A percentile compares a stretch with the other conserved stretches of the same genome.
Evolutionary conservation across 2,113 vertebrate species (phyloP).

Genomic region (Ctenodactylus gundi): DNA sequence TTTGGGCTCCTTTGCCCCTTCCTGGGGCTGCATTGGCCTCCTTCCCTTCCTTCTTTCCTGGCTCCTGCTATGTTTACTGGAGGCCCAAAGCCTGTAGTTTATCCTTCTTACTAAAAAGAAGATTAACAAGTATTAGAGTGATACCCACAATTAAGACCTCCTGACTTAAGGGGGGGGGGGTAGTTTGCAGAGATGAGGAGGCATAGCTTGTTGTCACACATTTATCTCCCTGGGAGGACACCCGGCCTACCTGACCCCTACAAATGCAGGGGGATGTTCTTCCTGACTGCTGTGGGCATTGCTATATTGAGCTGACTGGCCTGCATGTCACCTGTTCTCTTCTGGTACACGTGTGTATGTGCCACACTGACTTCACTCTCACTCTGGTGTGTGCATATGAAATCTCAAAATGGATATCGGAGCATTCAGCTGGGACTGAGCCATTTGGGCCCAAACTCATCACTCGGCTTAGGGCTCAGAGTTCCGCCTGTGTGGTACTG

Average conservation of each 20-base stretch:
- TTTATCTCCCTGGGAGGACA: neutral
- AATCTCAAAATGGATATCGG: neutral
- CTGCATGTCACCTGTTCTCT: neutral
- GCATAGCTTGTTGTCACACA: neutral
- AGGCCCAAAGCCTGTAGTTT: neutral
- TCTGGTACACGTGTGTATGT: accelerated
- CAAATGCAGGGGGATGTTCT: neutral
- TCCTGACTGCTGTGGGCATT: accelerated
- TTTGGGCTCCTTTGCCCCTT: neutral
- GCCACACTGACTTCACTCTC: neutral
- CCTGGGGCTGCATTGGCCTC: neutral
- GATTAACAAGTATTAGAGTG: conserved; percentile 16
- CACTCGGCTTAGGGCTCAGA: conserved; percentile 26
- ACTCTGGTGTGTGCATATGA: neutral
- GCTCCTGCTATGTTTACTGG: neutral
- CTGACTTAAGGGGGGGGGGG: neutral
- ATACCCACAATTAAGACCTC: neutral
- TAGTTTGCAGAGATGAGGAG: neutral
- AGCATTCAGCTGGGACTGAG: conserved; percentile 32
- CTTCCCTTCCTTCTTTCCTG: neutral
- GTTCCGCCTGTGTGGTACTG: neutral
- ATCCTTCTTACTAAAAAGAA: conserved; percentile 22
- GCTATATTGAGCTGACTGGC: neutral
- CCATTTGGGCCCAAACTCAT: conserved; percentile 41
- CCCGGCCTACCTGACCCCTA: neutral